phyloP scores from a whole-genome alignment of 2,888 invertebrate species.

The Branchellion lobata region DNA sequence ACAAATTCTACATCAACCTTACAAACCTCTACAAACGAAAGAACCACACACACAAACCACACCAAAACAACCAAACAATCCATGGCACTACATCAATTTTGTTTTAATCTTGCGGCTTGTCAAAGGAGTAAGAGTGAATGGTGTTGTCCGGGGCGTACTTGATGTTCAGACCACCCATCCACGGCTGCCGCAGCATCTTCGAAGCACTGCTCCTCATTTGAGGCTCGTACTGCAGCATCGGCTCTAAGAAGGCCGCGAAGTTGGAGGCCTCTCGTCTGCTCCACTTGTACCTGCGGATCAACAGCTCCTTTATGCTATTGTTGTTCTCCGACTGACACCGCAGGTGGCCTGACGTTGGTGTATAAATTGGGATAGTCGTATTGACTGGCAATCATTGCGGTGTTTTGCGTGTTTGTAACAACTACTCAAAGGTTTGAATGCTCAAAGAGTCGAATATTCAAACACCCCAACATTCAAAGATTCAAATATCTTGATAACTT shows the following conservation, averaged over 20 bases:
- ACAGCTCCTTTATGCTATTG: constrained; percentile 18
- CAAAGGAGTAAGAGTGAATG: not conserved
- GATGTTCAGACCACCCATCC: constrained; percentile 33
- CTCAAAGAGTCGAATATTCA: no score
- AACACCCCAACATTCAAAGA: no score
- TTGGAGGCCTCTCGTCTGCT: constrained; percentile 17
- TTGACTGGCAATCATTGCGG: no score
- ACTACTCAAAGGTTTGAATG: no score
- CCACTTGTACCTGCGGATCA: constrained; percentile 44
- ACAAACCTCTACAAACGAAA: no score
- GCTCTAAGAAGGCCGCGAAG: constrained; percentile 41
- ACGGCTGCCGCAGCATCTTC: constrained; percentile 35
- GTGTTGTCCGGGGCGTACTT: constrained; percentile 1
- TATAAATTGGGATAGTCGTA: no score
- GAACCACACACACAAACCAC: no score
- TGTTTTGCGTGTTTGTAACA: not conserved
- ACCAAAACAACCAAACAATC: no score
- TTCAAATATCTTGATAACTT: no score
- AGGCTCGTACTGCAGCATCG: constrained; percentile 45
- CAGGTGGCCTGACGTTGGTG: no score
- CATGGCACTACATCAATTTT: no score
- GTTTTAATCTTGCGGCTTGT: not conserved
- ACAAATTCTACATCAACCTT: no score
- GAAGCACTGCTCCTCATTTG: constrained; percentile 31
- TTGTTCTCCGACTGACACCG: constrained; percentile 21